A percentile compares a stretch with the other conserved stretches of the same genome.
These are phyloP conservation scores for Cyprinella venusta DNA, from an alignment of 2,797 vertebrate genomes.

Conservation along the genomic window DNA sequence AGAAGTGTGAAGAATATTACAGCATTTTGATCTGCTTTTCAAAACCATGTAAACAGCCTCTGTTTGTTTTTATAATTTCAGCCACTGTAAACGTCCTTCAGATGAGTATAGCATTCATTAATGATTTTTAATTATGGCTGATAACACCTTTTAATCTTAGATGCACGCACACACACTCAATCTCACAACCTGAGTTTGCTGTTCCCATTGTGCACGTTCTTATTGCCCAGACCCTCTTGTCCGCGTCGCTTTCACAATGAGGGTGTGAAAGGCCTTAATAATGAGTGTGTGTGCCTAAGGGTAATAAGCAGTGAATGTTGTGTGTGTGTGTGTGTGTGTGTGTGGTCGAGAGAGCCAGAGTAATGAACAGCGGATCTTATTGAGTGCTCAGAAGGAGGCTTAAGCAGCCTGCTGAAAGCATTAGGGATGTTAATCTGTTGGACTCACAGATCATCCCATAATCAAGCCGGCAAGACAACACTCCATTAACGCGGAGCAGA, in stretches of 20 bases:
- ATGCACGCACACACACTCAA: constrained; percentile 13
- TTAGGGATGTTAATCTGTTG: constrained; percentile 84
- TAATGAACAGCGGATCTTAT: constrained; percentile 66
- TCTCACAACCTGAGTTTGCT: constrained; percentile 30
- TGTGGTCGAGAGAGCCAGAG: constrained; percentile 57
- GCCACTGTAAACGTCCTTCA: constrained; percentile 9
- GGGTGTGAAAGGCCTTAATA: constrained; percentile 65
- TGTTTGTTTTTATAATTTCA: constrained; percentile 28
- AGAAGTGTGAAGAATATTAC: constrained; percentile 1
- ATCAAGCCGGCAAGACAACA: constrained; percentile 74
- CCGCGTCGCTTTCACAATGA: constrained; percentile 66
- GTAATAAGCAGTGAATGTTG: constrained; percentile 59
- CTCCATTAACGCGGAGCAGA: constrained; percentile 73
- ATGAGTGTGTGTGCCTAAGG: constrained; percentile 55
- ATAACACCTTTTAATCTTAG: constrained; percentile 37
- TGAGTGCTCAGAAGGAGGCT: constrained; percentile 72
- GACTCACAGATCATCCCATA: constrained; percentile 82
- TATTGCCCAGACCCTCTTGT: constrained; percentile 59
- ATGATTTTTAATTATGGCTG: constrained; percentile 49
- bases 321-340: constrained; percentile 63
- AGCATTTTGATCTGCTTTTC: constrained; percentile 2
- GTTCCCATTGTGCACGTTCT: constrained; percentile 45
- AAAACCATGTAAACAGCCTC: constrained; percentile 10
- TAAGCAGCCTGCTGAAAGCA: constrained; percentile 78
- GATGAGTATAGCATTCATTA: constrained; percentile 18